Base-by-base conservation (phyloP, 92 coral and sea anemone species). In the Bergia puertoricense region DNA sequence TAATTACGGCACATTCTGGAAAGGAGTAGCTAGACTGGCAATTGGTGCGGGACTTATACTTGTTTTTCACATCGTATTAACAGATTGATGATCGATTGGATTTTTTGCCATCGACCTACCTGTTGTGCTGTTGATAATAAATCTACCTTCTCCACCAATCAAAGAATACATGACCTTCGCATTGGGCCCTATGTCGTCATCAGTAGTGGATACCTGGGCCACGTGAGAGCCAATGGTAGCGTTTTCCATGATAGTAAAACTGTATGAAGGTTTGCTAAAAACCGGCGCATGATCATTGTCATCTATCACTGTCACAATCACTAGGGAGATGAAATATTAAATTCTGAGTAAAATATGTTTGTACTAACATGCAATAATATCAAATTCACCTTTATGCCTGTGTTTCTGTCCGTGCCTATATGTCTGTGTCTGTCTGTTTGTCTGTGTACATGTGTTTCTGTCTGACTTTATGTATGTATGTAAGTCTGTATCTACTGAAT, bases 131-230 rank as follows among this genome's bases (percentile, higher is more conserved):
- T 86, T 76, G 69, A 94, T 50, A 22, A 80, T 74, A 81, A 94
- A 91, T 8, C 8, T 90, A 7, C 48, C 81, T 65, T 81, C 90
- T 37, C 79, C 92, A 18, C 92, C 91, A 72, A 76, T 78, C 68
- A 91, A 85, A 66, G 77, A 69, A 85, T 82, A 94, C 38, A 65
- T 10, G 68, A 94, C 81, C 45, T 82, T 45, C 0, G 93, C 92
- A 77, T 94, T 94, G 74, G 51, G 81, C 23, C 74, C 84, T 62
- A 39, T 83, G 81, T 92, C 94, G n/a, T 85, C 45, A 72, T 92
- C 94, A 11, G 72, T 43, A 57, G 94, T 86, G 57, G 86, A 76
- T n/a, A 92, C 68, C 74, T 51, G 88, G 44, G 86, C 79, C 86
- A 92, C 86, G 44, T 23, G 68, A 42, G 86, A 81, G 22, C 89